Percentiles rank a stretch among this genome's conserved stretches.
Conservation (phyloP, 2,888 invertebrate genomes). For the Hipparchia sbordonii region DNA sequence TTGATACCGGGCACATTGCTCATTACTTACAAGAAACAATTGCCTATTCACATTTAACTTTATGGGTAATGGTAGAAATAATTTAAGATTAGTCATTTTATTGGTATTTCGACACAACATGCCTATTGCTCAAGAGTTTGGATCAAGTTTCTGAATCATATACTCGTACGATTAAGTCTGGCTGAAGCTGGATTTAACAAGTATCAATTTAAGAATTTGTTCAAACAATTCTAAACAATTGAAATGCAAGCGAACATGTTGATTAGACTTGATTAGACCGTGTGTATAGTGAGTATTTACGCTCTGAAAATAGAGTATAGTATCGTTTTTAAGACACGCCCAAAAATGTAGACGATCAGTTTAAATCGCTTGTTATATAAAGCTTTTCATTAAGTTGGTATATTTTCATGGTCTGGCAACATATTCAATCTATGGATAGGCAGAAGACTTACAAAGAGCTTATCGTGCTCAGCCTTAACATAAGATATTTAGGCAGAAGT, state of each 20-base stretch:
- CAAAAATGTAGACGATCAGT: neutral
- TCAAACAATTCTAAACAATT: slow-evolving; percentile 73
- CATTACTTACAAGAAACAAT: neutral
- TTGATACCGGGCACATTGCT: neutral
- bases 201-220: slow-evolving; percentile 70
- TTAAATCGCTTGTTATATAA: neutral
- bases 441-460: neutral
- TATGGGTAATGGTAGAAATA: neutral
- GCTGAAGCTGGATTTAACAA: slow-evolving; percentile 60
- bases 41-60: slow-evolving; percentile 1
- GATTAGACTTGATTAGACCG: slow-evolving; percentile 49
- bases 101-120: slow-evolving; percentile 22
- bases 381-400: neutral
- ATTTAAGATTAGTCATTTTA: slow-evolving; percentile 19
- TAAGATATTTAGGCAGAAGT: neutral
- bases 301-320: neutral
- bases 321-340: neutral
- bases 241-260: slow-evolving; percentile 50
- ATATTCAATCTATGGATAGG: neutral
- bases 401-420: neutral
- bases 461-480: neutral
- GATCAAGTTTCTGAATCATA: slow-evolving; percentile 41
- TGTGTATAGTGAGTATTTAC: neutral
- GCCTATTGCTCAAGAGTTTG: slow-evolving; percentile 29
- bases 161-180: slow-evolving; percentile 41